Percentiles rank a stretch among this genome's conserved stretches.
Evolutionary conservation across 2,797 vertebrate species (phyloP).

Genomic region (Benthosema pterotum): DNA sequence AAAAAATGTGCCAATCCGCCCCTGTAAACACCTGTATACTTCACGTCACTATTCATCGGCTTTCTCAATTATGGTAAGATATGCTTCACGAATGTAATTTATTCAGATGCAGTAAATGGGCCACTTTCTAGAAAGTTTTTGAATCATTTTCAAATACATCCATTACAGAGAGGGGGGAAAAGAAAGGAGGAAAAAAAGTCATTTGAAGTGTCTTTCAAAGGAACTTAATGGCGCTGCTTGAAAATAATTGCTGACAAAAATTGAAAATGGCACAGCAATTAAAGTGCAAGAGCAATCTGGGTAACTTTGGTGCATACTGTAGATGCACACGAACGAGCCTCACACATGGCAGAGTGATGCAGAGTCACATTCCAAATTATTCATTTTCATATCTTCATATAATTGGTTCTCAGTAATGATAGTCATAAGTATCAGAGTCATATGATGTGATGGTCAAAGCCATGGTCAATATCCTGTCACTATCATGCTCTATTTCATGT

Average conservation of each 20-base stretch:
- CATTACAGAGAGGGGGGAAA: constrained; percentile 11
- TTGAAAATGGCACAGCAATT: constrained; percentile 52
- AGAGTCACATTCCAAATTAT: background rate
- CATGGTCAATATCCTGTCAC: too few relatives aligned
- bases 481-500: too few relatives aligned
- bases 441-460: too few relatives aligned
- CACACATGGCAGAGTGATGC: background rate
- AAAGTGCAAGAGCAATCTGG: constrained; percentile 41
- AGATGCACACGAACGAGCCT: background rate
- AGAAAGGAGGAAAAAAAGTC: constrained; percentile 46
- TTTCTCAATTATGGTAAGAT: constrained; percentile 40
- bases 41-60: constrained; percentile 34
- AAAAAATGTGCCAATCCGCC: too few relatives aligned
- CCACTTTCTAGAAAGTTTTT: constrained; percentile 12
- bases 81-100: constrained; percentile 43
- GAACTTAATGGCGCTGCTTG: constrained; percentile 66
- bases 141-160: background rate
- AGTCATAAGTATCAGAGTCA: too few relatives aligned
- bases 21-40: constrained; percentile 33
- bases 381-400: too few relatives aligned
- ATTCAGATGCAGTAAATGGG: constrained; percentile 48
- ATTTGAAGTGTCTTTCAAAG: constrained; percentile 60
- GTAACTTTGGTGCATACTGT: constrained; percentile 13
- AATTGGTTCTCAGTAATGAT: too few relatives aligned
- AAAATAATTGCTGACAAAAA: constrained; percentile 72